These are phyloP conservation scores for Dione juno DNA, from an alignment of 2,888 invertebrate species.

Conservation along the genomic window DNA sequence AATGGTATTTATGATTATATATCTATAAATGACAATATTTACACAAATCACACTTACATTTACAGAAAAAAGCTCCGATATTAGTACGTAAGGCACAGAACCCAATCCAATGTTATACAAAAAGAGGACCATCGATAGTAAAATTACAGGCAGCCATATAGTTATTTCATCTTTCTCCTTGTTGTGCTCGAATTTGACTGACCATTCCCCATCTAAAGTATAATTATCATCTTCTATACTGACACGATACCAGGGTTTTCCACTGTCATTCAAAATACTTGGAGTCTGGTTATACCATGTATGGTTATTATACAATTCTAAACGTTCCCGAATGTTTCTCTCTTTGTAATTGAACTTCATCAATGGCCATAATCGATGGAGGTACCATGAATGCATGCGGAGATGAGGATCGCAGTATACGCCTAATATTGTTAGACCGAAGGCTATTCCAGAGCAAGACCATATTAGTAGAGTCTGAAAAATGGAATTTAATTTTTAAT, in stretches of 20 bases:
- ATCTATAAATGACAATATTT: too few relatives aligned
- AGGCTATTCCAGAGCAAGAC: constrained; percentile 76
- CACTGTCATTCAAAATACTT: constrained; percentile 41
- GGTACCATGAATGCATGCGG: constrained; percentile 67
- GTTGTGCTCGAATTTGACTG: constrained; percentile 50
- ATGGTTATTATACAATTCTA: constrained; percentile 47
- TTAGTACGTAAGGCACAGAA: constrained; percentile 77
- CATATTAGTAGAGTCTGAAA: constrained; percentile 73
- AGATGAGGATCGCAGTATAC: constrained; percentile 74
- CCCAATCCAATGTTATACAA: constrained; percentile 77
- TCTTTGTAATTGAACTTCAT: constrained; percentile 54
- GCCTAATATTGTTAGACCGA: constrained; percentile 70
- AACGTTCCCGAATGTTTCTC: constrained; percentile 49
- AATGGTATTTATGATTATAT: too few relatives aligned
- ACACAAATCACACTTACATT: constrained; percentile 64
- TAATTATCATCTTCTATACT: constrained; percentile 52
- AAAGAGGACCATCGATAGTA: constrained; percentile 70
- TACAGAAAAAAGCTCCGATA: constrained; percentile 72
- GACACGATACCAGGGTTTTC: constrained; percentile 51
- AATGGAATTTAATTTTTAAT: too few relatives aligned
- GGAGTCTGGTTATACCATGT: constrained; percentile 48
- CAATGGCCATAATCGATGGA: constrained; percentile 64
- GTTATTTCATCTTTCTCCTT: constrained; percentile 51
- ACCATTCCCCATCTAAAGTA: constrained; percentile 51
- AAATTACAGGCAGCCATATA: constrained; percentile 68